Percentiles rank a stretch among this genome's conserved stretches.
Conservation (phyloP, 2,888 invertebrate species). For the Leistus spinibarbis region DNA sequence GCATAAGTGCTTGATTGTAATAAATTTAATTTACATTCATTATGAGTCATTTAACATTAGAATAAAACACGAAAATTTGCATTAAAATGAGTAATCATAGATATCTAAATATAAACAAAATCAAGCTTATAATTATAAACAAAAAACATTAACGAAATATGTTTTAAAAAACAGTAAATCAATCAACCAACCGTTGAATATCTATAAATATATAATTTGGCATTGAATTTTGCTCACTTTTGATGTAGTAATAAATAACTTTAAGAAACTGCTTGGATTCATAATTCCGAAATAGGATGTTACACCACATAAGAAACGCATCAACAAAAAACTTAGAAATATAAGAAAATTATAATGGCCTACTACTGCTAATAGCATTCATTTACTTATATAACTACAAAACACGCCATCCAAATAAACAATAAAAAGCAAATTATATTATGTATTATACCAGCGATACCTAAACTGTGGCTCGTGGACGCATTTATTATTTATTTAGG, state of each 20-base stretch:
- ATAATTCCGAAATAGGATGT: slow-evolving; percentile 26
- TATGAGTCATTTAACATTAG: neutral
- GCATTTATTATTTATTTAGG: neutral
- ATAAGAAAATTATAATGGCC: neutral
- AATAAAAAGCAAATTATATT: neutral
- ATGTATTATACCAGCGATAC: neutral
- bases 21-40: neutral
- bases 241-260: too few species aligned
- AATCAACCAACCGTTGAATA: neutral
- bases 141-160: too few species aligned
- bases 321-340: neutral
- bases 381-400: neutral
- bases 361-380: neutral
- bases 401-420: neutral
- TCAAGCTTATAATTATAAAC: too few species aligned
- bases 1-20: too few species aligned
- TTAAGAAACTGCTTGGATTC: too few species aligned
- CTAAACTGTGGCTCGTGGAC: neutral
- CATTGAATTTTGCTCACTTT: neutral
- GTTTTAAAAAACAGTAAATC: too few species aligned
- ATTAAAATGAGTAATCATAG: neutral
- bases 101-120: neutral
- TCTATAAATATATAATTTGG: neutral
- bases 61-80: neutral
- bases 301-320: neutral